A percentile compares a stretch with the other conserved stretches of the same genome.
phyloP scores from a whole-genome alignment of 2,888 invertebrate genomes.

The Tetanocera ferruginea region DNA sequence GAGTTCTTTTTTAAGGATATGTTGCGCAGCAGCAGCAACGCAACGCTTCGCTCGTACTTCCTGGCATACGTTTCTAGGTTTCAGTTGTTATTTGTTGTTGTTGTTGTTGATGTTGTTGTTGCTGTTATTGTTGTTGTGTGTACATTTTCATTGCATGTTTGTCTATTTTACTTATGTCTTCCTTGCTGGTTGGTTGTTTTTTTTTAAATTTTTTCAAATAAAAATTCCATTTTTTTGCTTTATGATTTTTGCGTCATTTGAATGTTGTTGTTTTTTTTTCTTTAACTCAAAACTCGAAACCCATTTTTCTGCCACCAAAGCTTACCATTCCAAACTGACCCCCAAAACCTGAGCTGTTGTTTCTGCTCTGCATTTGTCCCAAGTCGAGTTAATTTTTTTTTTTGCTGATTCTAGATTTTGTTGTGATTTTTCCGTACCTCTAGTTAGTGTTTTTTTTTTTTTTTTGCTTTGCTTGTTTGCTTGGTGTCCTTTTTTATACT shows the following conservation, averaged over 20 bases:
- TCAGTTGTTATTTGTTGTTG: conserved; percentile 28
- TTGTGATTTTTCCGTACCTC: conserved; percentile 1
- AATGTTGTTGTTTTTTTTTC: not conserved
- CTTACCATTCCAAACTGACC: not conserved
- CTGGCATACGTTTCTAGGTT: conserved; percentile 27
- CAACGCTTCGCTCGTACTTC: not conserved
- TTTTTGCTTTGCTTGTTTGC: not conserved
- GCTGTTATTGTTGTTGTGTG: not conserved
- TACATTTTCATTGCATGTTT: conserved; percentile 4
- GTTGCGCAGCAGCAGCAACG: not conserved
- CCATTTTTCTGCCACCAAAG: not conserved
- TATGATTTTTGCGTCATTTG: conserved; percentile 21
- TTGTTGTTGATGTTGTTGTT: conserved; percentile 17
- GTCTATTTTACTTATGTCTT: conserved; percentile 9
- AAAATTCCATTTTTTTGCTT: conserved; percentile 30
- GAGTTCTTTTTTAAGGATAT: not conserved
- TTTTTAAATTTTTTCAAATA: not conserved
- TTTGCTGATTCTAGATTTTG: conserved; percentile 21
- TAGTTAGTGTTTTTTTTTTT: not conserved
- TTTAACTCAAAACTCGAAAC: not conserved
- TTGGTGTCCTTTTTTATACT: conserved; percentile 19
- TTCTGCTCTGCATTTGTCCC: not conserved
- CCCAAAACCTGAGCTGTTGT: not conserved
- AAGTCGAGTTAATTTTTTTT: not conserved
- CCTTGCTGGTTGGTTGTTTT: not conserved